Conservation (phyloP, 2,797 vertebrate genomes). For the Manis pentadactyla region DNA sequence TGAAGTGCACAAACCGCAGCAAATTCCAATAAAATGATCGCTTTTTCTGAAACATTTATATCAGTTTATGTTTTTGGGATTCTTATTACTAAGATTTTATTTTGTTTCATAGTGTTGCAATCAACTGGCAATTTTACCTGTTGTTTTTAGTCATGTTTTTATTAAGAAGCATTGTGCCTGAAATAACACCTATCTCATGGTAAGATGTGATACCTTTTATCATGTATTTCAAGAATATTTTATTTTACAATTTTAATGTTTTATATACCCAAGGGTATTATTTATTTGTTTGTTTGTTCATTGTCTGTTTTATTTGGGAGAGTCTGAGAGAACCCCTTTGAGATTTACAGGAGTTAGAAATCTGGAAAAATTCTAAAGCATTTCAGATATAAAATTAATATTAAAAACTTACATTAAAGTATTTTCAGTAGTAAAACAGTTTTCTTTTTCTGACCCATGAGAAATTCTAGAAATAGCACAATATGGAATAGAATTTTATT, state of each 20-base stretch:
- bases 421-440: not conserved
- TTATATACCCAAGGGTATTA: not conserved
- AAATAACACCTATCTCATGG: not conserved
- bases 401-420: not conserved
- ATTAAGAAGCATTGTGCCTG: not conserved
- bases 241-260: not conserved
- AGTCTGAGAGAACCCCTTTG: not conserved
- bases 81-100: not conserved
- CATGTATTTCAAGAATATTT: not conserved
- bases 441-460: not conserved
- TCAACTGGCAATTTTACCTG: not conserved
- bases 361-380: not conserved
- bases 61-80: not conserved
- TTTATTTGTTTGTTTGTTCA: not conserved
- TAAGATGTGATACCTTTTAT: not conserved
- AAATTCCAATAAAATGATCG: conserved; percentile 2
- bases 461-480: not conserved
- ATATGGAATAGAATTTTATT: not conserved
- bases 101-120: not conserved
- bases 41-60: not conserved
- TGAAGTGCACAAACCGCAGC: not conserved
- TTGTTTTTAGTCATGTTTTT: not conserved
- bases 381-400: conserved; percentile 26
- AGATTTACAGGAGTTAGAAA: not conserved
- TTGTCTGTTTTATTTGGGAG: not conserved